phyloP scores from a whole-genome alignment of 1,140 invertebrate genomes.

The Scaptodrosophila lebanonensis region DNA sequence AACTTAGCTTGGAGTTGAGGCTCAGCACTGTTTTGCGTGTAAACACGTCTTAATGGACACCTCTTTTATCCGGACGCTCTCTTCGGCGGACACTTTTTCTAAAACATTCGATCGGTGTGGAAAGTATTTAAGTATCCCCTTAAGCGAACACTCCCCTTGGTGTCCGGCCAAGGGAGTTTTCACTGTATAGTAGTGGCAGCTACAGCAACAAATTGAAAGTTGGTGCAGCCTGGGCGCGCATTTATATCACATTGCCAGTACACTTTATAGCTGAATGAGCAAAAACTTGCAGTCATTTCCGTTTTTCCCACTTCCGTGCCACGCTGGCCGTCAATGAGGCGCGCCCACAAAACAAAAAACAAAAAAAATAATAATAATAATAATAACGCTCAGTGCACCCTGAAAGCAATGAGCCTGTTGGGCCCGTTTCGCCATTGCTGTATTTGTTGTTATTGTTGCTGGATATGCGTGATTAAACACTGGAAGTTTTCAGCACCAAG shows the following conservation, averaged over 20 bases:
- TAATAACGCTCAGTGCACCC: conserved; percentile 4
- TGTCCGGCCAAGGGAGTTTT: too few relatives aligned
- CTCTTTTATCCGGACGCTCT: too few relatives aligned
- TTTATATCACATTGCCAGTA: conserved; percentile 39
- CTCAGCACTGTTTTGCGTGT: too few relatives aligned
- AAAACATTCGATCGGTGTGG: too few relatives aligned
- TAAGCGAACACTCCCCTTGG: too few relatives aligned
- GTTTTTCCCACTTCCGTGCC: conserved; percentile 58
- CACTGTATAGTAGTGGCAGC: too few relatives aligned
- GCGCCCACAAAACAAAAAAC: conserved; percentile 33
- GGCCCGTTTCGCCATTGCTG: too few relatives aligned
- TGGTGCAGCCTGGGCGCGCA: conserved; percentile 2
- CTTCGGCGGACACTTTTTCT: too few relatives aligned
- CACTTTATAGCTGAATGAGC: conserved; percentile 57
- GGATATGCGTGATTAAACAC: conserved; percentile 65
- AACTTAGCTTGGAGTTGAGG: too few relatives aligned
- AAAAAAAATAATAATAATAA: conserved; percentile 26
- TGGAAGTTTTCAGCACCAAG: conserved; percentile 36
- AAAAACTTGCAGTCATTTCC: conserved; percentile 31
- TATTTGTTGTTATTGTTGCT: conserved; percentile 23
- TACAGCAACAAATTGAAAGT: neutral
- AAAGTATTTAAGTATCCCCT: too few relatives aligned
- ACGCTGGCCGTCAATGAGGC: conserved; percentile 45
- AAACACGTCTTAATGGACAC: too few relatives aligned
- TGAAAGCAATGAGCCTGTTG: too few relatives aligned